A percentile compares a stretch with the other conserved stretches of the same genome.
Conservation (phyloP, 2,113 vertebrate species). For the Spea bombifrons region DNA sequence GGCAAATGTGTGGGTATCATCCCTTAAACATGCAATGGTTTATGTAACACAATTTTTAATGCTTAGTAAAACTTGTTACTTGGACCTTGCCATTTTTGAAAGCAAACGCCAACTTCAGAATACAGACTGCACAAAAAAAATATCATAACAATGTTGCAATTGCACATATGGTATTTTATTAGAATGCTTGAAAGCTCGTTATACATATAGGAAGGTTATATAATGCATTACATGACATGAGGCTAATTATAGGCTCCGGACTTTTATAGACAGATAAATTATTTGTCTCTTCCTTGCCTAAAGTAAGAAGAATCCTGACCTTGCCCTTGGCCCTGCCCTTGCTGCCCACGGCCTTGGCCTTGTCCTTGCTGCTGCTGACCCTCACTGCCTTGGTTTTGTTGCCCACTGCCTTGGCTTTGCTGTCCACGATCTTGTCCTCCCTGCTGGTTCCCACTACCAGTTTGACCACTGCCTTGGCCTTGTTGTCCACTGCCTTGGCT, state of each 20-base stretch:
- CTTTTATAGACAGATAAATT: not conserved
- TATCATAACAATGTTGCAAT: not conserved
- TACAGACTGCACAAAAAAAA: not conserved
- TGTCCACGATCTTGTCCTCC: not conserved
- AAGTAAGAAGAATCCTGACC: slow-evolving; percentile 3
- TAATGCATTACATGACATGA: not conserved
- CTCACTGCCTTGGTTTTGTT: not conserved
- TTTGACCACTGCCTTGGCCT: not conserved
- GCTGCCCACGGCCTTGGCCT: not conserved
- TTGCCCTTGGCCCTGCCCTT: not conserved
- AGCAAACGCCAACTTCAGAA: too few species aligned
- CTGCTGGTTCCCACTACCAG: not conserved
- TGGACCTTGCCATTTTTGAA: too few species aligned
- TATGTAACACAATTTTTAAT: too few species aligned
- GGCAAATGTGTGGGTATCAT: too few species aligned
- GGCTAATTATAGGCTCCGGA: not conserved
- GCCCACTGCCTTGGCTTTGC: not conserved
- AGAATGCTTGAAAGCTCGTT: not conserved
- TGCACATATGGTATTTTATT: slow-evolving; percentile 21
- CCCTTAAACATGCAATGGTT: too few species aligned
- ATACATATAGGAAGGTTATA: not conserved
- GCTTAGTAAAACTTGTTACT: too few species aligned
- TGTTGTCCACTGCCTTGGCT: not conserved
- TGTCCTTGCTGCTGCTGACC: not conserved
- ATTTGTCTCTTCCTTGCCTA: slow-evolving; percentile 35